phyloP scores from a whole-genome alignment of 2,113 vertebrate species.

The Ivindomyrus marchei region DNA sequence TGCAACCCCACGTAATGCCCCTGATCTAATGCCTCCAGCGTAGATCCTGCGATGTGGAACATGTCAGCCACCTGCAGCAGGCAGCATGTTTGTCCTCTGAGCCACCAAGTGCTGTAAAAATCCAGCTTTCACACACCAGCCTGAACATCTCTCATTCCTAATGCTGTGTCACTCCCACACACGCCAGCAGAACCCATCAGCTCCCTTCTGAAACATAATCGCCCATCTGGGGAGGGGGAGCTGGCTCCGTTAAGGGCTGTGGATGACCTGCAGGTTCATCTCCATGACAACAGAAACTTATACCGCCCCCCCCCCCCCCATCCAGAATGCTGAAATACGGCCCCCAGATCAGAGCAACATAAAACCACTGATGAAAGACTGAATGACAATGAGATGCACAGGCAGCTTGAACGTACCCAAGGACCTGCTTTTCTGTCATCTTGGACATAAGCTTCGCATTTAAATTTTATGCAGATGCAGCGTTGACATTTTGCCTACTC shows the following conservation, averaged over 20 bases:
- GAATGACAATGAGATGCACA: neutral
- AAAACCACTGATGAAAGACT: neutral
- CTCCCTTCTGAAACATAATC: neutral
- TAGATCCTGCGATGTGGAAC: neutral
- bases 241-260: neutral
- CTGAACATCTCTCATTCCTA: neutral
- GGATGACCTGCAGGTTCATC: neutral
- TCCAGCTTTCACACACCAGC: neutral
- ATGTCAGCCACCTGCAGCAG: neutral
- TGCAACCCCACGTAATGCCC: neutral
- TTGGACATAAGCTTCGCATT: neutral
- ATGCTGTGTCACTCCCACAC: neutral
- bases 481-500: neutral
- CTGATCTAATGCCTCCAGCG: neutral
- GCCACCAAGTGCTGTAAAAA: neutral
- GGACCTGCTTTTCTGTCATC: neutral
- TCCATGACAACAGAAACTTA: constrained; percentile 6
- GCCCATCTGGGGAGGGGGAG: neutral
- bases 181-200: neutral
- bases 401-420: neutral
- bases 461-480: neutral
- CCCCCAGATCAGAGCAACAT: neutral
- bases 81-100: neutral
- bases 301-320: neutral
- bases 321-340: neutral